Percentiles rank a stretch among this genome's conserved stretches.
Evolutionary conservation across 2,888 invertebrate genomes (phyloP).

Genomic region (Drosophila imparisetae): DNA sequence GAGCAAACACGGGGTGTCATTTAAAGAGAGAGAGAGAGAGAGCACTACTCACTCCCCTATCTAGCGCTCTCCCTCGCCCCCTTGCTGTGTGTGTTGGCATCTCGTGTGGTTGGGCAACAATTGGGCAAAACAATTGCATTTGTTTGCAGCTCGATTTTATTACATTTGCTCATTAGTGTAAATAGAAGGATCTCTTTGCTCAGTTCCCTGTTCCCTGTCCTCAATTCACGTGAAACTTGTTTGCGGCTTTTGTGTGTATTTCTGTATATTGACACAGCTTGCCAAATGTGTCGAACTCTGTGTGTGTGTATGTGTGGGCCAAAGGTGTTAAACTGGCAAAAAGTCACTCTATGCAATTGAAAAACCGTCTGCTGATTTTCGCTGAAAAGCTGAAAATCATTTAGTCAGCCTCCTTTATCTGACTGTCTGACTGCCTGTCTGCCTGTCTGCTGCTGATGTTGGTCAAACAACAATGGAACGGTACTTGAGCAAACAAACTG

Average conservation of each 20-base stretch:
- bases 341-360: constrained; percentile 54
- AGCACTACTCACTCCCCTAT: background rate
- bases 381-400: constrained; percentile 78
- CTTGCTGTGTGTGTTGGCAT: constrained; percentile 59
- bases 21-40: background rate
- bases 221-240: constrained; percentile 72
- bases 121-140: constrained; percentile 68
- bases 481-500: constrained; percentile 79
- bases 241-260: constrained; percentile 40
- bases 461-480: constrained; percentile 37
- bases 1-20: constrained; percentile 19
- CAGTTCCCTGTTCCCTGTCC: constrained; percentile 10
- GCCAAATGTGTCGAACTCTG: constrained; percentile 59
- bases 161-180: constrained; percentile 79
- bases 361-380: constrained; percentile 33
- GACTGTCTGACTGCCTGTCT: background rate
- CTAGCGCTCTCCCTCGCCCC: background rate
- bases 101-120: constrained; percentile 72
- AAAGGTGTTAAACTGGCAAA: constrained; percentile 80
- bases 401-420: constrained; percentile 31
- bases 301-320: constrained; percentile 8
- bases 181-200: constrained; percentile 55
- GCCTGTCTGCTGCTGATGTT: constrained; percentile 21
- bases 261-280: constrained; percentile 74
- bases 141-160: constrained; percentile 64